Percentiles rank a stretch among this genome's conserved stretches.
These are phyloP conservation scores for human (Homo sapiens) DNA, from an alignment of 2,113 vertebrate species.

Conservation along the genomic window GRCh38 chr13:72397001-72397500, in stretches of 20 bases:
- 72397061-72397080: background rate
- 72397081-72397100: constrained; percentile 8
- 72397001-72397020: background rate
- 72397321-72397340: background rate
- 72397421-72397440: background rate
- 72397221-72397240: background rate
- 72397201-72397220: background rate
- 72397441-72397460: background rate
- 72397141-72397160: background rate
- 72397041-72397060: background rate
- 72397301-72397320: constrained; percentile 3
- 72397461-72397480: background rate
- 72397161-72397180: background rate
- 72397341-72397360: background rate
- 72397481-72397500: background rate
- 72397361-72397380: background rate
- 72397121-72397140: background rate
- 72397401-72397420: background rate
- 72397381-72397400: background rate
- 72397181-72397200: background rate
- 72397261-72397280: background rate
- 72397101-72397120: background rate
- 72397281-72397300: background rate
- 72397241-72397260: background rate
- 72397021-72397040: background rate